A percentile compares a stretch with the other conserved stretches of the same genome.
Conservation (phyloP, 2,113 vertebrate species). For the Ictalurus furcatus region DNA sequence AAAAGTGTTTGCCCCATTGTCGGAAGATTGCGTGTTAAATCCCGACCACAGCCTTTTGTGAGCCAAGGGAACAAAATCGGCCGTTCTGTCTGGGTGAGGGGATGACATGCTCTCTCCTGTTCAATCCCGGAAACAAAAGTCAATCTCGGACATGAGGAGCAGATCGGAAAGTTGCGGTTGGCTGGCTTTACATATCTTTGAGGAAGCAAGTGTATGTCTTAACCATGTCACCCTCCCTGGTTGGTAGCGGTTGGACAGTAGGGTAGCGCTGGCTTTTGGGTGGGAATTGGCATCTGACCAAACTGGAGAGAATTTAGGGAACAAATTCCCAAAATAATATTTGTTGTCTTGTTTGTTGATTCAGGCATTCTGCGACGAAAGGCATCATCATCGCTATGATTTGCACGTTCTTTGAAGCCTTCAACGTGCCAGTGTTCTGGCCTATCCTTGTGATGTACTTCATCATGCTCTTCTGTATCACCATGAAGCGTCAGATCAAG, state of each 20-base stretch:
- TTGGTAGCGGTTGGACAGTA: background rate
- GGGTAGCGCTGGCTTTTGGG: background rate
- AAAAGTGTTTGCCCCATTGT: background rate
- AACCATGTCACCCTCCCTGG: background rate
- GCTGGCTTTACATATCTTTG: background rate
- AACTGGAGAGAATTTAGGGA: no score
- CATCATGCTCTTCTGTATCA: slow-evolving; percentile 99
- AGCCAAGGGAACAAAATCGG: no score
- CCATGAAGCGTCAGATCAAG: slow-evolving; percentile 99
- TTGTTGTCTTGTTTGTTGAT: background rate
- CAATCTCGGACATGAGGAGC: background rate
- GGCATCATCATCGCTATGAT: slow-evolving; percentile 95
- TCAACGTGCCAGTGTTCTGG: slow-evolving; percentile 99
- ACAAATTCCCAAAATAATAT: background rate
- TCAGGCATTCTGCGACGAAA: slow-evolving; percentile 96
- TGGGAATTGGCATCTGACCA: background rate
- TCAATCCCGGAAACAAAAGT: background rate
- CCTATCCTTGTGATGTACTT: slow-evolving; percentile 99
- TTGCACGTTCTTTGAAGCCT: slow-evolving; percentile 97
- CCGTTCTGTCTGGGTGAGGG: background rate
- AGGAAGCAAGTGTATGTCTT: background rate
- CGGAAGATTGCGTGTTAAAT: background rate
- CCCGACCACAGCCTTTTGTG: background rate
- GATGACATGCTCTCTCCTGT: background rate
- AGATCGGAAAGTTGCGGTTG: background rate